Conservation (phyloP, 2,888 invertebrate genomes). For the Alitta virens region DNA sequence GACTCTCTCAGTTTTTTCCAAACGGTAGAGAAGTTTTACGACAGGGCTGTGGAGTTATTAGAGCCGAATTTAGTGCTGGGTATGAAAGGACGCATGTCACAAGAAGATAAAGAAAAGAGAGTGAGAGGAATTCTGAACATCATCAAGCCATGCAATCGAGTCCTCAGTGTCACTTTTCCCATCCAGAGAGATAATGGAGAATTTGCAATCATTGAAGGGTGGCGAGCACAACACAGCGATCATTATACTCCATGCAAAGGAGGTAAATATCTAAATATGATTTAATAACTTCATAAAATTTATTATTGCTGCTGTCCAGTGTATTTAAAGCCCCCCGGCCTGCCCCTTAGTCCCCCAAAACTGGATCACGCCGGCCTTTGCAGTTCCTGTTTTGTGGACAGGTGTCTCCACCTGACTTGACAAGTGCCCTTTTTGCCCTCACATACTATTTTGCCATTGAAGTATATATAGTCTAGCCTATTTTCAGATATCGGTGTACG, state of each 20-base stretch:
- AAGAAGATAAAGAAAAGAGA: conserved; percentile 88
- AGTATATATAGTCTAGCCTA: too few relatives aligned
- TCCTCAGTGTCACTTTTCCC: conserved; percentile 86
- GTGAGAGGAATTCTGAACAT: conserved; percentile 91
- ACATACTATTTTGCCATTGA: too few relatives aligned
- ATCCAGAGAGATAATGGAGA: conserved; percentile 93
- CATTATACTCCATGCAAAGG: conserved; percentile 98
- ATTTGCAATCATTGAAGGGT: conserved; percentile 94
- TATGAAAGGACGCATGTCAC: conserved; percentile 64
- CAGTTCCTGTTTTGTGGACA: too few relatives aligned
- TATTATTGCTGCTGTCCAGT: too few relatives aligned
- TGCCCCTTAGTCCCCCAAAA: too few relatives aligned
- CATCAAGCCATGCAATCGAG: conserved; percentile 95
- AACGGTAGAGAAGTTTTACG: conserved; percentile 93
- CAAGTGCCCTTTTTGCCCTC: too few relatives aligned
- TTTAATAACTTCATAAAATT: too few relatives aligned
- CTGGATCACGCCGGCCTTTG: too few relatives aligned
- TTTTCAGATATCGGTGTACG: too few relatives aligned
- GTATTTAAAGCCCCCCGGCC: too few relatives aligned
- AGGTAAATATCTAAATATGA: conserved; percentile 68
- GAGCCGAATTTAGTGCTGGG: conserved; percentile 89
- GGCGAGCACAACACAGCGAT: conserved; percentile 94
- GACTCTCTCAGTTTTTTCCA: conserved; percentile 27
- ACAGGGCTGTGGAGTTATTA: conserved; percentile 79
- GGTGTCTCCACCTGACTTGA: too few relatives aligned